Conservation (phyloP, 2,113 vertebrate species). For the Uria lomvia region DNA sequence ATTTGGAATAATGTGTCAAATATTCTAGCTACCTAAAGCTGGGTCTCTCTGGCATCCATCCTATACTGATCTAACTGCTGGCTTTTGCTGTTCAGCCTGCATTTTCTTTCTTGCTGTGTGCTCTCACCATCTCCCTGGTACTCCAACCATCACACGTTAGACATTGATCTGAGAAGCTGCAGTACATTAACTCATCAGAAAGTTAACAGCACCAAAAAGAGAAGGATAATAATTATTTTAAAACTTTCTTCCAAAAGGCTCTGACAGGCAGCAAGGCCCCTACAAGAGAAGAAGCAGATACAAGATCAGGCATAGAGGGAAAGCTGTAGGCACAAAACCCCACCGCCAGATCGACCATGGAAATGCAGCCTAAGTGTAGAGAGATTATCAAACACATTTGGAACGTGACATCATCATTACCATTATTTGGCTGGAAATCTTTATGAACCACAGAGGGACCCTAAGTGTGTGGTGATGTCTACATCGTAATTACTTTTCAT, state of each 20-base stretch:
- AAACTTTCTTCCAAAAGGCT: background rate
- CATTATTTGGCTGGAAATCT: background rate
- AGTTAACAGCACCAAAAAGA: background rate
- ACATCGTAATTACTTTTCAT: background rate
- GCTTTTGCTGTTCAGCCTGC: background rate
- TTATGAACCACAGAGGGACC: background rate
- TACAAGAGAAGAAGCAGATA: background rate
- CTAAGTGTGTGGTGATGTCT: background rate
- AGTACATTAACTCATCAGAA: background rate
- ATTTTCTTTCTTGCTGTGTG: background rate
- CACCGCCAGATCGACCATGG: background rate
- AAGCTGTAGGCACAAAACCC: background rate
- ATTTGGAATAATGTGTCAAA: background rate
- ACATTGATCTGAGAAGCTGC: background rate
- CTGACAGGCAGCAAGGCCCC: background rate
- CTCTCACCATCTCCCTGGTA: background rate
- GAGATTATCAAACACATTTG: background rate
- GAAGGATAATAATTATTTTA: background rate
- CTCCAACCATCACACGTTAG: background rate
- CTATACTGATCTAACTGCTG: background rate
- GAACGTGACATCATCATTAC: background rate
- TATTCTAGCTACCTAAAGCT: background rate
- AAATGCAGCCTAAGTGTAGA: background rate
- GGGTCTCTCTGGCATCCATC: background rate
- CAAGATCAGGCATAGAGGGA: background rate